These are phyloP conservation scores for Gyrodactylus bullatarudis DNA, from an alignment of 1,140 invertebrate species.

Conservation along the genomic window DNA sequence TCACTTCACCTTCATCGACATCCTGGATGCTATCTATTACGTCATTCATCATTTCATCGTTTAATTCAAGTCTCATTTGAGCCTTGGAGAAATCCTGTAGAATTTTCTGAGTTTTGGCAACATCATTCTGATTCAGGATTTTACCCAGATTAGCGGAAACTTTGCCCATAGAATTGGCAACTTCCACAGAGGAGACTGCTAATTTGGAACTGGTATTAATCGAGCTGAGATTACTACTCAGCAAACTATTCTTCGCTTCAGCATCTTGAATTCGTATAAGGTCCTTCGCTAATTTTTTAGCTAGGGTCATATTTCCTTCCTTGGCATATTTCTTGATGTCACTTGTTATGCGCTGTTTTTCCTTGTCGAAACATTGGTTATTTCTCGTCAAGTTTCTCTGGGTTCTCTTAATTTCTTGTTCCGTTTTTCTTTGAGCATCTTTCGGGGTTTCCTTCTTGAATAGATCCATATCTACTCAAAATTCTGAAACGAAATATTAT, in stretches of 20 bases:
- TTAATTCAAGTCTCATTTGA: neutral
- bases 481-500: too few species aligned
- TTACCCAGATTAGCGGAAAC: neutral
- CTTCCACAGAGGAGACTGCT: neutral
- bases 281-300: neutral
- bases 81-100: neutral
- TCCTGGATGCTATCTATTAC: neutral
- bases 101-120: neutral
- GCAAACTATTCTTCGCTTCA: neutral
- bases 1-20: neutral
- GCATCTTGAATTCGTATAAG: neutral
- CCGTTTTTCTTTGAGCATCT: neutral
- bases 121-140: neutral
- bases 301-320: neutral
- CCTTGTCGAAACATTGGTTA: neutral
- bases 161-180: neutral
- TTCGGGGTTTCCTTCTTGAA: neutral
- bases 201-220: neutral
- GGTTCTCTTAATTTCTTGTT: neutral
- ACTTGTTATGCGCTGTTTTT: neutral
- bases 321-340: neutral
- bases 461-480: too few species aligned
- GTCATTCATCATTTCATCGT: neutral
- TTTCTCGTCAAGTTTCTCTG: neutral
- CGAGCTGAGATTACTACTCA: neutral